Percentiles rank a stretch among this genome's conserved stretches.
These are phyloP conservation scores for Thunnus thynnus DNA, from an alignment of 2,113 vertebrate species.

Conservation along the genomic window DNA sequence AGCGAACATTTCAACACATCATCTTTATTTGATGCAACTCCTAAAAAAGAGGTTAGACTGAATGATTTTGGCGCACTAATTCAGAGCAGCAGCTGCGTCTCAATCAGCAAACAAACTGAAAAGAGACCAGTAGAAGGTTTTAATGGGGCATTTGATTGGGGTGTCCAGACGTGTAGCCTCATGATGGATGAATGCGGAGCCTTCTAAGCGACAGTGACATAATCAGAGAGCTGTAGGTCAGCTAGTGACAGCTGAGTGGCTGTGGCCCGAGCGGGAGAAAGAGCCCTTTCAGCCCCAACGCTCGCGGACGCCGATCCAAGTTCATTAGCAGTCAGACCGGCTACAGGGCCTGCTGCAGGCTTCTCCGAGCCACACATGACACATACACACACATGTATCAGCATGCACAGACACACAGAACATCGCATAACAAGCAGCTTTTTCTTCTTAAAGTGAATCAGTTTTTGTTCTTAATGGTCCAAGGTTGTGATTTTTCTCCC, in stretches of 20 bases:
- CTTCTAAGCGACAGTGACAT: conserved; percentile 79
- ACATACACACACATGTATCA: conserved; percentile 56
- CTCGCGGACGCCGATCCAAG: conserved; percentile 68
- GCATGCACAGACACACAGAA: conserved; percentile 60
- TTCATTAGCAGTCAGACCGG: conserved; percentile 85
- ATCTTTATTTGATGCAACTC: conserved; percentile 7
- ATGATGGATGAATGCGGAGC: conserved; percentile 77
- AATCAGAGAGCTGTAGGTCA: conserved; percentile 81
- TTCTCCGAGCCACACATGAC: conserved; percentile 63
- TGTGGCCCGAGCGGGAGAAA: conserved; percentile 69
- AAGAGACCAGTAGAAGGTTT: conserved; percentile 73
- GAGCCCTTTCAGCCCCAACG: conserved; percentile 78
- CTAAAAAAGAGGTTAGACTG: conserved; percentile 17
- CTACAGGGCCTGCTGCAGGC: conserved; percentile 70
- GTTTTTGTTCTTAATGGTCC: conserved; percentile 67
- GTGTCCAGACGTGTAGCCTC: conserved; percentile 70
- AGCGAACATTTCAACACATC: background rate
- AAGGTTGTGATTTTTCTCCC: conserved; percentile 71
- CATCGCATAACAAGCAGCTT: conserved; percentile 71
- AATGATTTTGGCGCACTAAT: conserved; percentile 23
- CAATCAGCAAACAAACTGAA: conserved; percentile 65
- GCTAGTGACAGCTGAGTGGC: conserved; percentile 77
- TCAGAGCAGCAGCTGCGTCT: conserved; percentile 70
- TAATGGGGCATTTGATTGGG: conserved; percentile 78
- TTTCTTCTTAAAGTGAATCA: conserved; percentile 71